Evolutionary conservation across 2,113 vertebrate species (phyloP), one percentile per base, ranked within the genome.

Genomic region (Cacatua alba): DNA sequence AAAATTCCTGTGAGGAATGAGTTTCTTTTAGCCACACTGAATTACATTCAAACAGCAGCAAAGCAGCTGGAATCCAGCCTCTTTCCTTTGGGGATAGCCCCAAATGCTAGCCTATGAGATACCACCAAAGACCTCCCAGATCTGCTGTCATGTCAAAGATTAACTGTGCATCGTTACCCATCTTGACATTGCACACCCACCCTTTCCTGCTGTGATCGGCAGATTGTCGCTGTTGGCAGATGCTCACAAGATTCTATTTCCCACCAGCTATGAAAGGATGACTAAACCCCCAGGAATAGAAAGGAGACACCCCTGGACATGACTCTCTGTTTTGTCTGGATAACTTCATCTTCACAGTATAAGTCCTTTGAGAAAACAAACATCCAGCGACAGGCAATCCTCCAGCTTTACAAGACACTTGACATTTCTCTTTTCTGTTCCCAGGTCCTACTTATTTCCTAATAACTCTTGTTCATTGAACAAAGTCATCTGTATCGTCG

Each of bases 141-240:
- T 57, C 49, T 74, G 46, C 49, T 62, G 31, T 59, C 6, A 0
- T 1, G 4, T 5, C 75, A 55, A 6, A 60, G 29, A 24, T 46
- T 1, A 16, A 31, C 52, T 39, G 28, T 31, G 52, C 53, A 31
- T 12, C 65, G 37, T 46, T 5, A 9, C 4, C 64, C 24, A 2
- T 13, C 19, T 41, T 84, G 68, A 57, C 31, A 9, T 2, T 17
- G 26, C 41, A n/a, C 44, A 57, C 23, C 5, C 57, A 33, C 5
- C 28, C 25, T 17, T 21, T 71, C 0, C 0, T 37, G 48, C 69
- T n/a, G 35, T 28, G 31, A 48, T 1, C 1, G 3, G 25, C 80
- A 83, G 39, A 29, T 5, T 69, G 59, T 31, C 59, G 8, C 65
- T 70, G 41, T 10, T 25, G 44, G 44, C 60, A 82, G 37, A 51